Evolutionary conservation across 2,888 invertebrate species (phyloP).

Genomic region (Microctonus aethiopoides): DNA sequence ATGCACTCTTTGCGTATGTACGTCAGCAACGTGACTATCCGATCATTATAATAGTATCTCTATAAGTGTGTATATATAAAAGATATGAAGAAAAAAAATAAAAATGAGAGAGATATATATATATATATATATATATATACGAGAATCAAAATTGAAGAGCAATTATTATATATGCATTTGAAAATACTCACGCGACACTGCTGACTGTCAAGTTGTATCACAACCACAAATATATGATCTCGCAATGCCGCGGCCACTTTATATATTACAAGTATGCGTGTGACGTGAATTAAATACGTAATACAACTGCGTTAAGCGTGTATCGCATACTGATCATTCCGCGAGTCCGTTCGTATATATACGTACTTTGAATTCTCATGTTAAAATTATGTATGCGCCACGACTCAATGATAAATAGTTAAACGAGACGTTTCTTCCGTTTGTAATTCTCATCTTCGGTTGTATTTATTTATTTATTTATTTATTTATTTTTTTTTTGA

Average conservation of each 20-base stretch:
- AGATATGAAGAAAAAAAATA: too few relatives aligned
- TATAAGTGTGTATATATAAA: too few relatives aligned
- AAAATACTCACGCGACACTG: neutral
- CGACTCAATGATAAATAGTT: slow-evolving; percentile 21
- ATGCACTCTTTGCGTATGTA: slow-evolving; percentile 22
- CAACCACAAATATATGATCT: slow-evolving; percentile 11
- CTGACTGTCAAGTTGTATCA: slow-evolving; percentile 19
- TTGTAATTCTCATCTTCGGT: neutral
- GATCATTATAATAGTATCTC: neutral
- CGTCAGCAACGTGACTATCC: slow-evolving; percentile 8
- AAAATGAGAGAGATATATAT: too few relatives aligned
- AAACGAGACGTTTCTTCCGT: neutral
- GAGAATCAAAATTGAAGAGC: too few relatives aligned
- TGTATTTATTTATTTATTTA: neutral
- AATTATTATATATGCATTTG: too few relatives aligned
- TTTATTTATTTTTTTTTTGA: neutral
- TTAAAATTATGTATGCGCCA: slow-evolving; percentile 30
- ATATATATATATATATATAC: too few relatives aligned
- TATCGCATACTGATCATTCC: slow-evolving; percentile 56
- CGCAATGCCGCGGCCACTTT: slow-evolving; percentile 40
- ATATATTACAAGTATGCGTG: slow-evolving; percentile 55
- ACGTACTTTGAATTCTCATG: slow-evolving; percentile 43
- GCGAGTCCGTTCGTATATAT: slow-evolving; percentile 32
- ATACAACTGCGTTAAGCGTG: slow-evolving; percentile 57
- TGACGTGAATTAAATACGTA: slow-evolving; percentile 61